Evolutionary conservation across 2,888 invertebrate species (phyloP).

Genomic region (Andrena bucephala): DNA sequence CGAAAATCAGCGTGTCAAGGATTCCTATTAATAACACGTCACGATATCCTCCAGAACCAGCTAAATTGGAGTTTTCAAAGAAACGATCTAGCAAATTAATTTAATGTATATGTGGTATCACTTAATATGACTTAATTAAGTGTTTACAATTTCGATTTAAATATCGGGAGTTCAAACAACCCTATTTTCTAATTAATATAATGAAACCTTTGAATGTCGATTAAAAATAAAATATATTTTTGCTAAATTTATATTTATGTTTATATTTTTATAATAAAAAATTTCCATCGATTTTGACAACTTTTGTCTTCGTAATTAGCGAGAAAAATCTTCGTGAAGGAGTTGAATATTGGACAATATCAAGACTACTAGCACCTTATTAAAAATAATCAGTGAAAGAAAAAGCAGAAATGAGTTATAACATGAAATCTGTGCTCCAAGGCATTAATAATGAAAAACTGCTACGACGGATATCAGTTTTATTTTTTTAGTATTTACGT

Average conservation of each 20-base stretch:
- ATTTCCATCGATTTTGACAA: too few species aligned
- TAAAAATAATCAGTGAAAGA: not conserved
- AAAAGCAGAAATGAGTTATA: not conserved
- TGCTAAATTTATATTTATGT: too few species aligned
- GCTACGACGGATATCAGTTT: not conserved
- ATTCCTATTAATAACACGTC: not conserved
- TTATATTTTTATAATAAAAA: too few species aligned
- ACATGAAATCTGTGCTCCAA: not conserved
- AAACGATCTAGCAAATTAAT: not conserved
- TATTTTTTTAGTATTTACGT: not conserved
- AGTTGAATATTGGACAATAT: not conserved
- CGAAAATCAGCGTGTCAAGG: slow-evolving; percentile 5
- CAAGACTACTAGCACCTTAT: not conserved
- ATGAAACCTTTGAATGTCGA: not conserved
- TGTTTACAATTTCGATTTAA: not conserved
- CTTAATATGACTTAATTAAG: too few species aligned
- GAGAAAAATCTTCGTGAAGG: too few species aligned
- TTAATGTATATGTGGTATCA: too few species aligned
- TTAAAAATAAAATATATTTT: not conserved
- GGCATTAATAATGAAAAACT: not conserved
- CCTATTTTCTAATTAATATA: not conserved
- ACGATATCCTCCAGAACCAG: not conserved
- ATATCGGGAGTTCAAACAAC: not conserved
- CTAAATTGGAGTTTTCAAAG: not conserved
- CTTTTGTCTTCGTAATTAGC: too few species aligned